Evolutionary conservation across 2,888 invertebrate genomes (phyloP), one percentile per base, ranked within the genome.

Genomic region (Rugalucina vietnamica): DNA sequence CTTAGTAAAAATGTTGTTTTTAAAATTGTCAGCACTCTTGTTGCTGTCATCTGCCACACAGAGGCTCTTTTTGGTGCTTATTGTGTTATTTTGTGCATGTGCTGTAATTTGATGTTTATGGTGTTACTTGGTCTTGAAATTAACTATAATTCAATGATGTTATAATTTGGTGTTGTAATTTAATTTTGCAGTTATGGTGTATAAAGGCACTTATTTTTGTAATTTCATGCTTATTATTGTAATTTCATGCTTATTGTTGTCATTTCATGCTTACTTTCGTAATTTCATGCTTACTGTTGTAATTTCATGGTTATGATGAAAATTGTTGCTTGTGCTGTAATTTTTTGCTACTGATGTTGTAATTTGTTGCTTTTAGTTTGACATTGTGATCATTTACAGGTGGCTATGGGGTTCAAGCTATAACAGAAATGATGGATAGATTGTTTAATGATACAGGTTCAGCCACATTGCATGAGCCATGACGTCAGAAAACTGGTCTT

Each of bases 361-460:
- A 43, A 60, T n/a, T 60, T 60, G 60, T 12, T 60, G 60, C 60
- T 29, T 27, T 60, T 12, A n/a, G 12, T 27, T 12, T 12, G 60
- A 8, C 12, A 60, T n/a, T 27, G 24, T 60, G 8, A 60, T 60
- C 8, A 27, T 60, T 27, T 60, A 57, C 36, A 81, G 85, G 88
- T 85, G 34, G 88, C n/a, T n/a, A n/a, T 88, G 91, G 91, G 87
- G 86, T 85, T n/a, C 85, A 85, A 54, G 91, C 88, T 57, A 91
- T 91, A 69, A 91, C 91, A 73, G 89, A 88, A 72, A 89, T 92
- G 85, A 89, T 92, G 84, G 91, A 92, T 85, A 85, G 87, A 82
- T 88, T 92, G 82, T 91, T 91, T 88, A 87, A 88, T 77, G 90
- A 90, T 81, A 86, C 91, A 92, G 92, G 92, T 92, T 91, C 89